Percentiles rank a stretch among this genome's conserved stretches.
These are phyloP conservation scores for Xestia ashworthii DNA, from an alignment of 2,888 invertebrate genomes.

Conservation along the genomic window DNA sequence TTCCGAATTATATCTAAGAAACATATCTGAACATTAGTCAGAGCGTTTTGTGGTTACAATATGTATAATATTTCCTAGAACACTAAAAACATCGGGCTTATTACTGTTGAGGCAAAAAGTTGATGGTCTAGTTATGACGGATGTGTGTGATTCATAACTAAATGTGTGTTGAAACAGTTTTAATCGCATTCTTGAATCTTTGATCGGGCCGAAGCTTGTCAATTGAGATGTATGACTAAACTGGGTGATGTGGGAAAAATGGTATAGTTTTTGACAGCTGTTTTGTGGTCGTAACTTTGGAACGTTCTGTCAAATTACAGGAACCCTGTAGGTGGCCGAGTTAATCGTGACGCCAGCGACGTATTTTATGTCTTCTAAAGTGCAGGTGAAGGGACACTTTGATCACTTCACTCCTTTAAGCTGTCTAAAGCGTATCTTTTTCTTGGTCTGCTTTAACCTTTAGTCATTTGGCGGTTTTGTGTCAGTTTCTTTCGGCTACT, in stretches of 20 bases:
- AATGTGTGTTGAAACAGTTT: conserved; percentile 57
- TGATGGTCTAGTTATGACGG: conserved; percentile 61
- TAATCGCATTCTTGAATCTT: conserved; percentile 49
- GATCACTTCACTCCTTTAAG: not conserved
- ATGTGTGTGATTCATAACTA: conserved; percentile 65
- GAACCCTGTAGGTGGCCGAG: not conserved
- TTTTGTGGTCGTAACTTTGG: not conserved
- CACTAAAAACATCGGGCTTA: conserved; percentile 49
- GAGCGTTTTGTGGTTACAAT: conserved; percentile 69
- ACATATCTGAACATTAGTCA: conserved; percentile 76
- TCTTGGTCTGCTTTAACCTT: not conserved
- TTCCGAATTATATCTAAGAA: conserved; percentile 73
- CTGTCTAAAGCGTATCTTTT: not conserved
- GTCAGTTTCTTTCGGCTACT: not conserved
- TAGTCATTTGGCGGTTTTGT: not conserved
- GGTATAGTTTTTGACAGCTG: conserved; percentile 1
- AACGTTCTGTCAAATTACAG: not conserved
- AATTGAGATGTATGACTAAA: conserved; percentile 32
- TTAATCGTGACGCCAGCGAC: not conserved
- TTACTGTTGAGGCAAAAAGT: conserved; percentile 56
- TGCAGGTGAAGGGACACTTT: not conserved
- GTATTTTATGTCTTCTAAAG: not conserved
- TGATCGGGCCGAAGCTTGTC: conserved; percentile 35
- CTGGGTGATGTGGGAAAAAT: conserved; percentile 10
- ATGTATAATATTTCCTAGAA: conserved; percentile 67